Evolutionary conservation across 2,113 vertebrate genomes (phyloP).

Genomic region (Heptranchias perlo): DNA sequence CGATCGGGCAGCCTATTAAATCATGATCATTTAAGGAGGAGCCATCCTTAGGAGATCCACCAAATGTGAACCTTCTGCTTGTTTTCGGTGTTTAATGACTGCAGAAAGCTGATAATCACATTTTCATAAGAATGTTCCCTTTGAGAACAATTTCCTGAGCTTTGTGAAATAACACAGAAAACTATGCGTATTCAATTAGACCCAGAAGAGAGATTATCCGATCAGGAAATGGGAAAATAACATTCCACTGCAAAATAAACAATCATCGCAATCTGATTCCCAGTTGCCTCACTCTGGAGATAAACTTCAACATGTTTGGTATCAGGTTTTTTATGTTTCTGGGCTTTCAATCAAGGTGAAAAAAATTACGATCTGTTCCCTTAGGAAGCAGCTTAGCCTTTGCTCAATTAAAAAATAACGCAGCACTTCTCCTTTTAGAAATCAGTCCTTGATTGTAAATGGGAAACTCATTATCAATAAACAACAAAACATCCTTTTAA

Average conservation of each 20-base stretch:
- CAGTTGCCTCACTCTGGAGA: not conserved
- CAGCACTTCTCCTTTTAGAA: not conserved
- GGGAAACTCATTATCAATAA: not conserved
- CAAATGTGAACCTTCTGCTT: not conserved
- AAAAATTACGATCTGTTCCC: not conserved
- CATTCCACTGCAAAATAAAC: constrained; percentile 31
- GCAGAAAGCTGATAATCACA: not conserved
- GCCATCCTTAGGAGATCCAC: not conserved
- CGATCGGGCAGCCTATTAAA: not conserved
- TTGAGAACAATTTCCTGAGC: constrained; percentile 27
- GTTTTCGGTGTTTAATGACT: constrained; percentile 18
- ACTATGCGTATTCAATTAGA: constrained; percentile 24
- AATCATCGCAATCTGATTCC: constrained; percentile 11
- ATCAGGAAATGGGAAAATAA: constrained; percentile 36
- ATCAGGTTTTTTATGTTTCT: not conserved
- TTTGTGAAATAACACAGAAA: constrained; percentile 21
- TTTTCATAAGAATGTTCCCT: constrained; percentile 26
- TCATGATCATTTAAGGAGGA: not conserved
- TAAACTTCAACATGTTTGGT: not conserved
- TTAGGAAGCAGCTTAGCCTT: not conserved
- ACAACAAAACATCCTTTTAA: not conserved
- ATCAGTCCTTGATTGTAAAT: not conserved
- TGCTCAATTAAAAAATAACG: not conserved
- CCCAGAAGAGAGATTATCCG: constrained; percentile 31
- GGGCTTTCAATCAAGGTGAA: not conserved